Conservation (phyloP, 2,797 vertebrate genomes). For the Rhabdophis nuchalis region DNA sequence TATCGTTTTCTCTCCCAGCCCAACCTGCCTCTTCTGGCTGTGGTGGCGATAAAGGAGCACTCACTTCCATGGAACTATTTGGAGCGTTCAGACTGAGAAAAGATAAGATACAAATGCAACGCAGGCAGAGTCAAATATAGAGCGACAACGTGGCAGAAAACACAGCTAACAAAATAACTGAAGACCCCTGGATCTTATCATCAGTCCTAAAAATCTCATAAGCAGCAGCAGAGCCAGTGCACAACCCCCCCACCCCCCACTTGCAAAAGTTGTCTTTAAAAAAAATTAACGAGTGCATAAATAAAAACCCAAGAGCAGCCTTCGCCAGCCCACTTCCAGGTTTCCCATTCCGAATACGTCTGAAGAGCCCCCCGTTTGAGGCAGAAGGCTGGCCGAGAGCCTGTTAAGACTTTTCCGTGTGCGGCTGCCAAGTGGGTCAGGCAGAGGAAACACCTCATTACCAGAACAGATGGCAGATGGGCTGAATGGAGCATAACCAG, state of each 20-base stretch:
- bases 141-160: background rate
- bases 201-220: background rate
- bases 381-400: background rate
- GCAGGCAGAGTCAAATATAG: background rate
- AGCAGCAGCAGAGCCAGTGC: background rate
- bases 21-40: background rate
- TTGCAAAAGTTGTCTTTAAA: background rate
- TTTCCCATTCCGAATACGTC: background rate
- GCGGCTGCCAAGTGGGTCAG: conserved; percentile 65
- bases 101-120: background rate
- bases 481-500: conserved; percentile 35
- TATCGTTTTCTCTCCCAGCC: background rate
- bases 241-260: too few relatives aligned
- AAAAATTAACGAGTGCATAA: background rate
- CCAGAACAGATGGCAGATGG: conserved; percentile 56
- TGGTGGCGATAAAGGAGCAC: background rate
- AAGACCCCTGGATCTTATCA: background rate
- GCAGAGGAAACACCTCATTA: conserved; percentile 61
- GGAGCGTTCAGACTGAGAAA: background rate
- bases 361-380: background rate
- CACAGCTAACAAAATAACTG: background rate
- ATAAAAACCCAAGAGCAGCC: background rate
- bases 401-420: conserved; percentile 45
- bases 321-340: background rate
- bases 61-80: background rate